These are phyloP conservation scores for Phodopus roborovskii DNA, from an alignment of 2,113 vertebrate species.

Conservation along the genomic window DNA sequence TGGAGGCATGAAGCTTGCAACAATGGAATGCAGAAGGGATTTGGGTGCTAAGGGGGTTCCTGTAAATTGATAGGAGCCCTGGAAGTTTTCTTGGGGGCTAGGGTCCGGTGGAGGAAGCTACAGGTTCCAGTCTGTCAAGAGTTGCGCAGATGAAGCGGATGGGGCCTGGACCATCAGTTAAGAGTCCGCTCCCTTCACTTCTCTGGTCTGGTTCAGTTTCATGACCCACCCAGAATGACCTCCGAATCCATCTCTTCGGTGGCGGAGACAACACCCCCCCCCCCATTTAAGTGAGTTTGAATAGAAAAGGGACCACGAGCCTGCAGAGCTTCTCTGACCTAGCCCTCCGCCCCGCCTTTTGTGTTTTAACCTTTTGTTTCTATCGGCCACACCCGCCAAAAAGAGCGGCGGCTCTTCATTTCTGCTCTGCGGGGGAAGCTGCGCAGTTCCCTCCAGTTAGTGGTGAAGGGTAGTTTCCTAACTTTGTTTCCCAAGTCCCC, in stretches of 20 bases:
- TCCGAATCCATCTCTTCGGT: neutral
- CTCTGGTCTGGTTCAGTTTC: neutral
- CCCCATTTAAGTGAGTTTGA: neutral
- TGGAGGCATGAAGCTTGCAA: constrained; percentile 10
- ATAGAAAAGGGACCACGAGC: neutral
- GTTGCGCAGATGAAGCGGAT: constrained; percentile 63
- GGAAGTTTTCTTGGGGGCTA: constrained; percentile 65
- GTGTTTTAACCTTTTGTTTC: constrained; percentile 83
- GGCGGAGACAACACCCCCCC: too few species aligned
- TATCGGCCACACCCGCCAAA: constrained; percentile 78
- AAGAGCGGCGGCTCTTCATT: constrained; percentile 60
- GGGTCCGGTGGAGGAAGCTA: constrained; percentile 62
- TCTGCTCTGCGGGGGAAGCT: neutral
- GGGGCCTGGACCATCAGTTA: constrained; percentile 72
- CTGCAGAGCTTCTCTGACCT: constrained; percentile 4
- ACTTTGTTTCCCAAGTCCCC: constrained; percentile 65
- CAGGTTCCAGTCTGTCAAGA: constrained; percentile 70
- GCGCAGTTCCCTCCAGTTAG: neutral
- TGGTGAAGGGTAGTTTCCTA: neutral
- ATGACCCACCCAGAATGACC: constrained; percentile 12
- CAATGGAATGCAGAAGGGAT: constrained; percentile 59
- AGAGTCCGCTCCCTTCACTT: constrained; percentile 27
- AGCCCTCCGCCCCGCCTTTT: constrained; percentile 72
- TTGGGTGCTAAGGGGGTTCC: neutral
- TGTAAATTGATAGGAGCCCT: neutral